phyloP scores from a whole-genome alignment of 2,113 vertebrate genomes.

The Hyla sarda region DNA sequence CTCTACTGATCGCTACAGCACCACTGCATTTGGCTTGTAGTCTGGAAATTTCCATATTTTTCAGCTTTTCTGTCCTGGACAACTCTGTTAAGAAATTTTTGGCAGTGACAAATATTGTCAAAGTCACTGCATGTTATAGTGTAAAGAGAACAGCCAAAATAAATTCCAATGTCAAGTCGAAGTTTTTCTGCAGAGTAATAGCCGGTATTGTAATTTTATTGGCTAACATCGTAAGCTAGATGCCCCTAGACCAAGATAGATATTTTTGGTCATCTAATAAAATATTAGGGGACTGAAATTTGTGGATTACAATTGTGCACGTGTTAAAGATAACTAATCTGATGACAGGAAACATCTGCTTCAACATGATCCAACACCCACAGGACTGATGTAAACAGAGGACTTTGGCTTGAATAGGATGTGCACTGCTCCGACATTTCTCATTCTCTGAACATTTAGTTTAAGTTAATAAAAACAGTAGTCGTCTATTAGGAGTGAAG shows the following conservation, averaged over 20 bases:
- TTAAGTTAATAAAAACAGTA: background rate
- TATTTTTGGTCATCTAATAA: slow-evolving; percentile 46
- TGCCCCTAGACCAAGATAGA: background rate
- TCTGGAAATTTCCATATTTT: too few species aligned
- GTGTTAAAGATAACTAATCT: slow-evolving; percentile 61
- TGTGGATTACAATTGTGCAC: slow-evolving; percentile 52
- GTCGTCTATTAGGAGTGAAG: background rate
- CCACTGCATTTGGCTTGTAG: too few species aligned
- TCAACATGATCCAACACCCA: slow-evolving; percentile 71
- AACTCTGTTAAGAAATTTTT: too few species aligned
- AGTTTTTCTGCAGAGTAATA: too few species aligned
- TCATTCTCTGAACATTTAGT: background rate
- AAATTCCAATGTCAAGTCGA: too few species aligned
- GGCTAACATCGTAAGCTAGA: background rate
- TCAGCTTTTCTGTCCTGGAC: too few species aligned
- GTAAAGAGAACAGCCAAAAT: too few species aligned
- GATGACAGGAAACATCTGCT: slow-evolving; percentile 78
- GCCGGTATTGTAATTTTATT: too few species aligned
- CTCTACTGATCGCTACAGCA: too few species aligned
- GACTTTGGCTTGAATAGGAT: slow-evolving; percentile 31
- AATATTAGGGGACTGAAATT: slow-evolving; percentile 61
- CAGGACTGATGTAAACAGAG: slow-evolving; percentile 58
- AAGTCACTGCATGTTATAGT: too few species aligned
- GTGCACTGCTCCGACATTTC: background rate
- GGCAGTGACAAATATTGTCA: too few species aligned